These are phyloP conservation scores for Cydia amplana DNA, from an alignment of 1,140 invertebrate genomes.

Conservation along the genomic window DNA sequence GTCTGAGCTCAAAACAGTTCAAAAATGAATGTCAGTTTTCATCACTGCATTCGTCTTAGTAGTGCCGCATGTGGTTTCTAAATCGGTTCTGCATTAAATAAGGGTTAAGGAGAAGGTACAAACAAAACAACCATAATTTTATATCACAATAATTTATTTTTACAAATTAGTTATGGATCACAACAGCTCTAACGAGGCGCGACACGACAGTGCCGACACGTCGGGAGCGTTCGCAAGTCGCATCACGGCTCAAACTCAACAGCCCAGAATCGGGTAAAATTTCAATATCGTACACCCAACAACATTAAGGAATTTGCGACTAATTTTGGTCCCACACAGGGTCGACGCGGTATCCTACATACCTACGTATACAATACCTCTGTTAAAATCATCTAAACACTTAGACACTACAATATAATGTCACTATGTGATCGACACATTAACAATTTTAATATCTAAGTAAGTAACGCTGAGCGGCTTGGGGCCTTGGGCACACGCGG, in stretches of 20 bases:
- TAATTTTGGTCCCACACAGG: constrained; percentile 69
- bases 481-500: background rate
- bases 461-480: constrained; percentile 42
- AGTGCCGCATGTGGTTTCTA: too few species aligned
- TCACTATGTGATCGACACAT: constrained; percentile 54
- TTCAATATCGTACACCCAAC: constrained; percentile 56
- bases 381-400: constrained; percentile 57
- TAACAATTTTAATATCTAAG: constrained; percentile 63
- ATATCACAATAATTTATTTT: constrained; percentile 80
- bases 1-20: too few species aligned
- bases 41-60: too few species aligned
- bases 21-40: too few species aligned
- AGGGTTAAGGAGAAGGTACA: constrained; percentile 2
- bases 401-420: constrained; percentile 54
- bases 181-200: constrained; percentile 66
- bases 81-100: too few species aligned
- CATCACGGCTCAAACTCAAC: constrained; percentile 52
- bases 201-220: background rate
- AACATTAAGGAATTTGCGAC: constrained; percentile 60
- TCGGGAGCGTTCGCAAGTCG: constrained; percentile 12
- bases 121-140: constrained; percentile 50
- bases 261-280: constrained; percentile 65
- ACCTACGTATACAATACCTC: constrained; percentile 47
- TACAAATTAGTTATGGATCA: constrained; percentile 76
- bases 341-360: constrained; percentile 43